Evolutionary conservation across 1,140 invertebrate genomes (phyloP), one percentile per base, ranked within the genome.

Genomic region (Dinoponera quadriceps): DNA sequence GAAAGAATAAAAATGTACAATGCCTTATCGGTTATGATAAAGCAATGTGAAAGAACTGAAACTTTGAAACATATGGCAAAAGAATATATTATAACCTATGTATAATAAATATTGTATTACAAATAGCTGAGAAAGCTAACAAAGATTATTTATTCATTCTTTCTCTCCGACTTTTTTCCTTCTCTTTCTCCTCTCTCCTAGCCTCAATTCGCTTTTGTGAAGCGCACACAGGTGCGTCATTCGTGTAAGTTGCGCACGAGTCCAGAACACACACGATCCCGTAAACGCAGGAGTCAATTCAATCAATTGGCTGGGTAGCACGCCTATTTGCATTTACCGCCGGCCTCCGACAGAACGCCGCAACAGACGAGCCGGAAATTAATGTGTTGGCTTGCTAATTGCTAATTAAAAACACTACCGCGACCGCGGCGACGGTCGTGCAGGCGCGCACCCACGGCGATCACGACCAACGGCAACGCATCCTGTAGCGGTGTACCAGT

Each of bases 331-430:
- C 93, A 94, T 94, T 93, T 91, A 92, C 89, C 91, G 81, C 81
- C 54, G 73, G 65, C 68, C 78, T 87, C 65, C 51, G 87, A 89
- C 91, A 90, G 91, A 92, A 93, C 86, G 90, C 91, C 90, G 89
- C 92, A 91, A 91, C 89, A 92, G 88, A 92, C 91, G 89, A 92
- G 84, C 88, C 91, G 91, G 93, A 94, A 94, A 94, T 94, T 93
- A 94, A 93, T 93, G 93, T 92, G 92, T 93, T 93, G 91, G 93
- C 90, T 88, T 88, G 89, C 90, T 94, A 94, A 94, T 94, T 94
- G 93, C 92, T 93, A 92, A 94, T 94, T 94, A 94, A 94, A 94
- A 94, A 93, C 92, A 91, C 90, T 86, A 80, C 81, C 62, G 83
- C 54, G n/a, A 22, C 75, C 13, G 18, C 38, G 55, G 14, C 57